These are phyloP conservation scores for Steatornis caripensis DNA, from an alignment of 2,113 vertebrate genomes.

Conservation along the genomic window DNA sequence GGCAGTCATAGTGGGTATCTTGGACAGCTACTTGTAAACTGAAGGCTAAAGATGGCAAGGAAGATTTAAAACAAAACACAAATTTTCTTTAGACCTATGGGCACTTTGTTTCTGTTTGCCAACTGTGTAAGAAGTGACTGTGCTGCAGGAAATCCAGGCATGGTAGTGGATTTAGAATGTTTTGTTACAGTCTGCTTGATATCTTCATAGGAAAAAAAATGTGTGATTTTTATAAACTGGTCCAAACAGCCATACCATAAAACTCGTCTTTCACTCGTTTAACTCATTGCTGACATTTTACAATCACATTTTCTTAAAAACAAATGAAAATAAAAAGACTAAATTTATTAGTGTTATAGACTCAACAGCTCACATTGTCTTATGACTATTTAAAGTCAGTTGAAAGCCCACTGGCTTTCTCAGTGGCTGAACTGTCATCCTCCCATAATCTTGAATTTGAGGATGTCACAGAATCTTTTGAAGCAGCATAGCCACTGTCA, in stretches of 20 bases:
- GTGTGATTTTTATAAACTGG: background rate
- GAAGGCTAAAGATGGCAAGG: background rate
- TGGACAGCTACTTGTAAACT: background rate
- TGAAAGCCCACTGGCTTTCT: background rate
- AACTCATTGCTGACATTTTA: background rate
- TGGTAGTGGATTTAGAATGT: background rate
- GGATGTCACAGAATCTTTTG: background rate
- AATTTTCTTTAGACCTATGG: background rate
- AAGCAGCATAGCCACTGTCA: background rate
- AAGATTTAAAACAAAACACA: background rate
- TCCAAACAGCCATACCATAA: background rate
- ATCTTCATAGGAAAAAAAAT: background rate
- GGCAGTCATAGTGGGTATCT: background rate
- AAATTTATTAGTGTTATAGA: background rate
- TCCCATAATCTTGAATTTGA: background rate
- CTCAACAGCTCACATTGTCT: background rate
- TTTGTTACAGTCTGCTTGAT: background rate
- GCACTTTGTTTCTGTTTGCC: background rate
- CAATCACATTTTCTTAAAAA: background rate
- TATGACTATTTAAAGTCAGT: background rate
- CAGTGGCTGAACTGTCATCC: background rate
- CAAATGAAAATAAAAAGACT: background rate
- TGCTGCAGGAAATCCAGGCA: background rate
- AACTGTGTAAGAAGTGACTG: background rate
- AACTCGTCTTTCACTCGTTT: background rate